Conservation (phyloP, 2,797 vertebrate genomes). For the Tragopan temminckii region DNA sequence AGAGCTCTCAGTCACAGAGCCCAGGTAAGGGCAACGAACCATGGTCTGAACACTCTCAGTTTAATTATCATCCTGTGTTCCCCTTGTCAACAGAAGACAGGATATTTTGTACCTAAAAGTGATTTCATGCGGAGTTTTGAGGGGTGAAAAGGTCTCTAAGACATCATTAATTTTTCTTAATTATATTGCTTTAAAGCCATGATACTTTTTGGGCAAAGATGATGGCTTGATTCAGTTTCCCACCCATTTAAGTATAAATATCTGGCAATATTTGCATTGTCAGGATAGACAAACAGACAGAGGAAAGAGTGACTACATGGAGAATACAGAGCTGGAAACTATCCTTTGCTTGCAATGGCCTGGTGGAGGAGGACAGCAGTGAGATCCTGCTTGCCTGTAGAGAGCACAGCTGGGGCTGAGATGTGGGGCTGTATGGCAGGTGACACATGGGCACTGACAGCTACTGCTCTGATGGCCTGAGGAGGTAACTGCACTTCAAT, state of each 20-base stretch:
- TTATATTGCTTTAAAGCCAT: neutral
- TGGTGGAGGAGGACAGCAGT: accelerated
- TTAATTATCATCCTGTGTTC: neutral
- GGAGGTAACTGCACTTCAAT: neutral
- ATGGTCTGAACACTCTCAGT: neutral
- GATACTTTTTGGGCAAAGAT: neutral
- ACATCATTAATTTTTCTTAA: neutral
- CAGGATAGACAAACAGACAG: neutral
- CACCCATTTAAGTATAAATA: neutral
- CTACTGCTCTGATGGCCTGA: neutral
- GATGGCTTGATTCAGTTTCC: neutral
- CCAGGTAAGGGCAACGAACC: neutral
- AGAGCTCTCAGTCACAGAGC: neutral
- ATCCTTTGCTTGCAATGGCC: neutral
- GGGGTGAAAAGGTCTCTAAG: neutral
- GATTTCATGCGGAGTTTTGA: neutral
- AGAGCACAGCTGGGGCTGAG: accelerated
- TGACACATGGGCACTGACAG: neutral
- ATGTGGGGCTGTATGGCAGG: neutral
- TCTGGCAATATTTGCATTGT: neutral
- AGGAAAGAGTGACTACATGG: neutral
- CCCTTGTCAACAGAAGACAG: neutral
- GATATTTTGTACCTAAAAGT: neutral
- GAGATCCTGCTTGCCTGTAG: neutral
- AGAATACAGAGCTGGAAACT: neutral